Conservation (phyloP, 2,113 vertebrate genomes). For the Coturnix japonica region DNA sequence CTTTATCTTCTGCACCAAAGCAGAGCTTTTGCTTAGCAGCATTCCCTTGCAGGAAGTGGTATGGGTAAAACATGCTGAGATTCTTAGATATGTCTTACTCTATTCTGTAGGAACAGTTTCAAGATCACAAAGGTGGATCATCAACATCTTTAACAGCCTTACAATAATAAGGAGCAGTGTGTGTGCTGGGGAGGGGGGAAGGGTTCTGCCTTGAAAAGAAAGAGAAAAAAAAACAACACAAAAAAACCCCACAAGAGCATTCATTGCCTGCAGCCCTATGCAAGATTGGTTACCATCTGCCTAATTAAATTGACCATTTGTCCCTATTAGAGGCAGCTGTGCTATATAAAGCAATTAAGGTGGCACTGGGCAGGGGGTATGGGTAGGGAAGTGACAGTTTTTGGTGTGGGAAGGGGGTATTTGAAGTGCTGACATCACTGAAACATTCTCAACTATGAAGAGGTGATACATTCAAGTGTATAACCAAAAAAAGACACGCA, state of each 20-base stretch:
- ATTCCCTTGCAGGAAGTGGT: background rate
- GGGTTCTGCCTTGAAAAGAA: background rate
- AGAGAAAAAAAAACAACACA: background rate
- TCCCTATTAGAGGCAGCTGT: background rate
- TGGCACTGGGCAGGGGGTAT: background rate
- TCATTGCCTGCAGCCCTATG: background rate
- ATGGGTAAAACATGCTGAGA: background rate
- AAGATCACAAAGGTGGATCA: background rate
- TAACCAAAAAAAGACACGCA: background rate
- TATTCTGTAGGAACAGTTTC: background rate
- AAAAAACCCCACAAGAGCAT: too few relatives aligned
- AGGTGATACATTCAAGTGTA: background rate
- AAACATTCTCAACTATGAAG: background rate
- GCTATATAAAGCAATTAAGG: background rate
- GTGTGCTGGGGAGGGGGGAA: too few relatives aligned
- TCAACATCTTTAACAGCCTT: background rate
- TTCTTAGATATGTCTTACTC: background rate
- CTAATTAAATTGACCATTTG: conserved; percentile 50
- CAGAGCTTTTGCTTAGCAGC: background rate
- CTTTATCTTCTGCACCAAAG: background rate
- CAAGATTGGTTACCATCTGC: conserved; percentile 36
- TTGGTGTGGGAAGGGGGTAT: background rate
- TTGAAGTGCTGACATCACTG: background rate
- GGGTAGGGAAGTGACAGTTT: background rate
- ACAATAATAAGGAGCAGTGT: background rate